These are phyloP conservation scores for Cryptosula pallasiana DNA, from an alignment of 2,888 invertebrate species.

Conservation along the genomic window DNA sequence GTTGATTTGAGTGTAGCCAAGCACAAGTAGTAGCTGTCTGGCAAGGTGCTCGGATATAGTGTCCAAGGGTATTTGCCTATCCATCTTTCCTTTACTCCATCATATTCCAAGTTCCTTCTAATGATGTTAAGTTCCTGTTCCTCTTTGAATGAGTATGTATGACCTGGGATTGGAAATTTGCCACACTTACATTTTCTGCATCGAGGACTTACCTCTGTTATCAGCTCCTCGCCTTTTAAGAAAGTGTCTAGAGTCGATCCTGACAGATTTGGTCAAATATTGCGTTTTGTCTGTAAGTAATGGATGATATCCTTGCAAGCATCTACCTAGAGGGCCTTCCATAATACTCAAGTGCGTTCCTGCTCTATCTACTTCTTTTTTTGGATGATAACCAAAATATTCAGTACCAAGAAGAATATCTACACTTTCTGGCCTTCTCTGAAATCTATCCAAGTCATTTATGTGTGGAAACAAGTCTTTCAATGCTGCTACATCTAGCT, in stretches of 20 bases:
- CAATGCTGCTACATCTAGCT: background rate
- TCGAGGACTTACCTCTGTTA: constrained; percentile 9
- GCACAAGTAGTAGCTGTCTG: constrained; percentile 23
- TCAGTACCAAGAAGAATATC: background rate
- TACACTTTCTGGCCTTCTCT: background rate
- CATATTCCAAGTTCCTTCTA: constrained; percentile 20
- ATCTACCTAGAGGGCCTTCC: background rate
- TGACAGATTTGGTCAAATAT: background rate
- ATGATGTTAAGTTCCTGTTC: constrained; percentile 26
- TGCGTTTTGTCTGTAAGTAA: background rate
- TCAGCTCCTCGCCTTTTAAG: constrained; percentile 25
- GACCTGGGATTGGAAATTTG: constrained; percentile 26
- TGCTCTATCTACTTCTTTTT: background rate
- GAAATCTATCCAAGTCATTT: background rate
- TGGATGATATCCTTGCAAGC: background rate
- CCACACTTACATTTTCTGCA: constrained; percentile 25
- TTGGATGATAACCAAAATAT: background rate
- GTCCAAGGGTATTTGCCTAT: constrained; percentile 26
- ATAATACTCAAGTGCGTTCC: background rate
- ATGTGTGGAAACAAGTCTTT: background rate
- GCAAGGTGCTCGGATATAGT: constrained; percentile 19
- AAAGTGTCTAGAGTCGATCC: background rate
- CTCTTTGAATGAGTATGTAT: constrained; percentile 27
- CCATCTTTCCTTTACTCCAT: constrained; percentile 16
- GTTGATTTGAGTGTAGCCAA: constrained; percentile 19